phyloP scores from a whole-genome alignment of 1,140 invertebrate species.

The Drosophila obscura region DNA sequence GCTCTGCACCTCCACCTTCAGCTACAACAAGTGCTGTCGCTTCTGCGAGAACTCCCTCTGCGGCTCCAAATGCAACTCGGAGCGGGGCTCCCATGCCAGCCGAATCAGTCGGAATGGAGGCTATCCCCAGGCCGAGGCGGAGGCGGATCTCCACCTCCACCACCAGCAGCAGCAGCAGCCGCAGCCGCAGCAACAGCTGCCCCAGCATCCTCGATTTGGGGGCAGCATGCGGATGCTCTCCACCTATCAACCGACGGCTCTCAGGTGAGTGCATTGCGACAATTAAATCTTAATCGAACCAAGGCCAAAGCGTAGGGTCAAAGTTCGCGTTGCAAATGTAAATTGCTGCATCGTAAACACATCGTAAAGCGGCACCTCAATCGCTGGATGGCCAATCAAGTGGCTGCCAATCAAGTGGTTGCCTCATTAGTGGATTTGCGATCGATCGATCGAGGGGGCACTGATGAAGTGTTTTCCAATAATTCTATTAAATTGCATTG shows the following conservation, averaged over 20 bases:
- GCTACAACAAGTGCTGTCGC: constrained; percentile 80
- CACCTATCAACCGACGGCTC: constrained; percentile 43
- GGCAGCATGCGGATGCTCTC: constrained; percentile 46
- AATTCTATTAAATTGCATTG: constrained; percentile 45
- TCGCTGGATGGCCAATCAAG: too few relatives aligned
- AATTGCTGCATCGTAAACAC: constrained; percentile 28
- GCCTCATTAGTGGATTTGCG: constrained; percentile 28
- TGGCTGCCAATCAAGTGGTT: neutral
- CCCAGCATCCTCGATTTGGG: constrained; percentile 34
- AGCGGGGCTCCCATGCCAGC: constrained; percentile 65
- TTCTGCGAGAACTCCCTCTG: constrained; percentile 77
- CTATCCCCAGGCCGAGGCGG: constrained; percentile 3
- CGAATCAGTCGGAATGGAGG: constrained; percentile 45
- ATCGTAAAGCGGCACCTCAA: constrained; percentile 6
- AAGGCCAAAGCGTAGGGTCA: neutral
- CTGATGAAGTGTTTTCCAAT: constrained; percentile 45
- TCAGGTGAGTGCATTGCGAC: constrained; percentile 43
- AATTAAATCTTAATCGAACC: neutral
- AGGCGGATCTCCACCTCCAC: constrained; percentile 24
- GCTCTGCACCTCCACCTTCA: constrained; percentile 81
- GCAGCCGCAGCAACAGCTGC: neutral
- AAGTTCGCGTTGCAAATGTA: neutral
- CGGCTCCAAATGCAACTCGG: constrained; percentile 80
- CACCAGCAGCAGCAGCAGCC: constrained; percentile 32
- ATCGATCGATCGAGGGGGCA: neutral